Base-by-base conservation (phyloP, 1,140 invertebrate genomes). In the Nylanderia fulva region DNA sequence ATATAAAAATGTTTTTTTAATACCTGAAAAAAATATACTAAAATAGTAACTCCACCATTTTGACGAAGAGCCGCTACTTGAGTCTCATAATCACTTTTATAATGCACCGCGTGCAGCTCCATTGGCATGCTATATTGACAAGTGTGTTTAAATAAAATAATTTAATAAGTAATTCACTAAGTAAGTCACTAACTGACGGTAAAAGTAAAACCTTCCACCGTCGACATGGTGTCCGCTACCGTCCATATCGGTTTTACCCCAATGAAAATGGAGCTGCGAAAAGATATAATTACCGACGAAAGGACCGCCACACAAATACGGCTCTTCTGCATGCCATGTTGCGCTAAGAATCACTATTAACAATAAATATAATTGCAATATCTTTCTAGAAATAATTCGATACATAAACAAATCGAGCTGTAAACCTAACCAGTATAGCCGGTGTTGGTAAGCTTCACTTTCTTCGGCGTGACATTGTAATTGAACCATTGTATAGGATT, bases 141-240 rank as follows among this genome's bases (percentile, higher is more conserved):
- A 75, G 48, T 61, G 3, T 6, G 21, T 88, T 75, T 45, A 21
- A 11, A 61, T 72, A 24, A 24, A 71, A 45, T 21, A 3, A 13
- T 9, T 13, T 15, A 2, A 21, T 15, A 33, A 69, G 33, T 77
- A 27, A 71, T 58, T 42, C 60, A 24, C 21, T 15, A 33, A 69
- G 33, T 77, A 27, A 71, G 42, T 42, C 60, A 24, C 21, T 5
- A 52, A 61, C 5, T 54, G 3, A 48, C 15, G 45, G 18, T 76
- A 76, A 87, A 85, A 82, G 54, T n/a, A 52, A 63, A 58, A 96
- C 92, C 94, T 94, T 76, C 93, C 92, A 29, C 96, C 96, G 88
- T 97, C 97, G 0, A 98, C 94, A 0, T 95, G 95, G 91, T 98
- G 98, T 86, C 98, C 98, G 45, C 97, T 98, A 1, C 98, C 98